phyloP scores from a whole-genome alignment of 2,888 invertebrate genomes.

The Athalia rosae region DNA sequence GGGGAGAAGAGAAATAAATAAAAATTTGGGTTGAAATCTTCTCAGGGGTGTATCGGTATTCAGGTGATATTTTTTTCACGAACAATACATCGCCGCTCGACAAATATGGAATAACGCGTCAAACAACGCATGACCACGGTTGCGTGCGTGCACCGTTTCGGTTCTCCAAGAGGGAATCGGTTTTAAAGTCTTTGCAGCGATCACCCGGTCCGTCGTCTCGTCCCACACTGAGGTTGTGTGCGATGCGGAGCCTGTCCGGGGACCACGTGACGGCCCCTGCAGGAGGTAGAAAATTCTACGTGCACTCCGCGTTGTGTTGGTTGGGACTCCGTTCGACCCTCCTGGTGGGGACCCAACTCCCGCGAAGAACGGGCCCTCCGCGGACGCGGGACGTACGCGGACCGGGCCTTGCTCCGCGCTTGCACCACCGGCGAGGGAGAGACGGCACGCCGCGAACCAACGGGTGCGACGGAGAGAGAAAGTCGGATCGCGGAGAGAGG shows the following conservation, averaged over 20 bases:
- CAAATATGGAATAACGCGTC: conserved; percentile 43
- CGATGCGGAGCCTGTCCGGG: conserved; percentile 61
- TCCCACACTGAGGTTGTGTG: conserved; percentile 70
- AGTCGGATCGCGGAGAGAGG: conserved; percentile 8
- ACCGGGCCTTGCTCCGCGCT: conserved; percentile 55
- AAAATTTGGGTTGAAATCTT: background rate
- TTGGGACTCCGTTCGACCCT: conserved; percentile 40
- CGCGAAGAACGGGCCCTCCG: conserved; percentile 44
- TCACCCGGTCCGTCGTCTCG: conserved; percentile 69
- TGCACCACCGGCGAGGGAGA: conserved; percentile 53
- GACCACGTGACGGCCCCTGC: conserved; percentile 73
- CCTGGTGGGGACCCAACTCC: conserved; percentile 43
- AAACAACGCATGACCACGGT: conserved; percentile 41
- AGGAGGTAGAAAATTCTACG: conserved; percentile 67
- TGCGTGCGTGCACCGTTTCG: conserved; percentile 14
- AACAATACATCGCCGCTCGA: conserved; percentile 33
- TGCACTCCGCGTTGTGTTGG: conserved; percentile 48
- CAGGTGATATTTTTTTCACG: conserved; percentile 26
- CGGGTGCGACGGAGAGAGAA: conserved; percentile 54
- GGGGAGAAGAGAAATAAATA: background rate
- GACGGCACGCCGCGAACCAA: conserved; percentile 12
- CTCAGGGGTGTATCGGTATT: background rate
- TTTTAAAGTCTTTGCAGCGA: conserved; percentile 49
- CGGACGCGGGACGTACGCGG: conserved; percentile 52
- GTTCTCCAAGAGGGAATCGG: conserved; percentile 44